Conservation (phyloP, 2,113 vertebrate species). For the Colaptes auratus region DNA sequence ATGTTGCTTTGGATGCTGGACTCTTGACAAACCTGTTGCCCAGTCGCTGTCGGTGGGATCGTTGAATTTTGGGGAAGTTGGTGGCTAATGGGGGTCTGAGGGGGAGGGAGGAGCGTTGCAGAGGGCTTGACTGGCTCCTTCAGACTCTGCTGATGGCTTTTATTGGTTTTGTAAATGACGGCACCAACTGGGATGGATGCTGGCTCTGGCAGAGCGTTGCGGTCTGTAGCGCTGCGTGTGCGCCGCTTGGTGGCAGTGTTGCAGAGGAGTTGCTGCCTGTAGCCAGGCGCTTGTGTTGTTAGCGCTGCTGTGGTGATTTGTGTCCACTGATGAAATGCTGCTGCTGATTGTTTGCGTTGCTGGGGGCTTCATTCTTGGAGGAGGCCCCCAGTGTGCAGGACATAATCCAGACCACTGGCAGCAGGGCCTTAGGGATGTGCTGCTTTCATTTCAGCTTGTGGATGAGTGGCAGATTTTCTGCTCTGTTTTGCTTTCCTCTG, state of each 20-base stretch:
- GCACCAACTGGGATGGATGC: neutral
- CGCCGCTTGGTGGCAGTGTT: conserved; percentile 63
- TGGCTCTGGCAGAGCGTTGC: neutral
- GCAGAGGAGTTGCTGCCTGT: conserved; percentile 14
- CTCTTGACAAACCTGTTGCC: neutral
- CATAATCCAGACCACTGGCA: neutral
- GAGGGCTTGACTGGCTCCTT: neutral
- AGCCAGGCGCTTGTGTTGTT: neutral
- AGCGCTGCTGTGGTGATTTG: fast-evolving
- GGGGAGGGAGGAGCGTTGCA: neutral
- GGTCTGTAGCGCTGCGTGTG: neutral
- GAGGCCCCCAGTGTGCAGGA: neutral
- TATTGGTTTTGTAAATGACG: neutral
- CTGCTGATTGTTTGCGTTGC: neutral
- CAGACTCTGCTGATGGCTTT: neutral
- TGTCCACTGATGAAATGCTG: neutral
- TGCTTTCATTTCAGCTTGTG: fast-evolving
- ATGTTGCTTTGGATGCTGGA: neutral
- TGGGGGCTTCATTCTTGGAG: neutral
- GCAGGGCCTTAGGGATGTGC: fast-evolving
- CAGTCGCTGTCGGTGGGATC: neutral
- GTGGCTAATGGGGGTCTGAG: neutral
- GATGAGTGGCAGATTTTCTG: neutral
- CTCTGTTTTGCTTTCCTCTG: neutral
- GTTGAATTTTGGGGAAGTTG: neutral